These are phyloP conservation scores for Pangasius sanitwongsei DNA, from an alignment of 2,797 vertebrate species.

Conservation along the genomic window DNA sequence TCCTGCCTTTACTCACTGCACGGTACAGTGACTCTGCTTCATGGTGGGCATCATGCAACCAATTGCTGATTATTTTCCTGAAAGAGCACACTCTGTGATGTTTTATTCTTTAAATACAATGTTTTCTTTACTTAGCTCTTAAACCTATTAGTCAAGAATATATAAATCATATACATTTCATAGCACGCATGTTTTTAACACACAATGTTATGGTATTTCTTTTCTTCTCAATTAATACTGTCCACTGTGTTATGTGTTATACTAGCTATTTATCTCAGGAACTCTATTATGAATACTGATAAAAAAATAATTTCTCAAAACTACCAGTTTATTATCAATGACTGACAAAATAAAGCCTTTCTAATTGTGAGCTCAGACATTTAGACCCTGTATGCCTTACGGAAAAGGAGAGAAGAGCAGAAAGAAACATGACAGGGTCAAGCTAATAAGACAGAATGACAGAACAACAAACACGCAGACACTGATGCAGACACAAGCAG, in stretches of 20 bases:
- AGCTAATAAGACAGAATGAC: conserved; percentile 9
- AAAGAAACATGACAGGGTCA: conserved; percentile 1
- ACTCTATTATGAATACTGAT: not conserved
- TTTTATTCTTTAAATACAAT: not conserved
- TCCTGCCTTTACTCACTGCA: not conserved
- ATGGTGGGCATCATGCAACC: not conserved
- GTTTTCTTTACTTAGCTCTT: not conserved
- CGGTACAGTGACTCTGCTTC: not conserved
- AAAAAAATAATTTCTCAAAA: not conserved
- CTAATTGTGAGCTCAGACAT: not conserved
- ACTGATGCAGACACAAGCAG: conserved; percentile 1
- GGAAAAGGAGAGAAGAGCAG: not conserved
- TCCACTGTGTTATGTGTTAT: not conserved
- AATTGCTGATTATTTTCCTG: not conserved
- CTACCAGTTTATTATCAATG: not conserved
- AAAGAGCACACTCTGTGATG: not conserved
- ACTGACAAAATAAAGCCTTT: not conserved
- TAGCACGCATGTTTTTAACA: not conserved
- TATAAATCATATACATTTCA: not conserved
- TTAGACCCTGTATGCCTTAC: not conserved
- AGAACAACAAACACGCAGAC: conserved; percentile 10
- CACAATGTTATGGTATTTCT: not conserved
- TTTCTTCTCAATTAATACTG: not conserved
- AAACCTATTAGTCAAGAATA: not conserved
- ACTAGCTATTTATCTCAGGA: not conserved